A percentile compares a stretch with the other conserved stretches of the same genome.
phyloP scores from a whole-genome alignment of 2,888 invertebrate genomes.

The Cremastinae sp. region DNA sequence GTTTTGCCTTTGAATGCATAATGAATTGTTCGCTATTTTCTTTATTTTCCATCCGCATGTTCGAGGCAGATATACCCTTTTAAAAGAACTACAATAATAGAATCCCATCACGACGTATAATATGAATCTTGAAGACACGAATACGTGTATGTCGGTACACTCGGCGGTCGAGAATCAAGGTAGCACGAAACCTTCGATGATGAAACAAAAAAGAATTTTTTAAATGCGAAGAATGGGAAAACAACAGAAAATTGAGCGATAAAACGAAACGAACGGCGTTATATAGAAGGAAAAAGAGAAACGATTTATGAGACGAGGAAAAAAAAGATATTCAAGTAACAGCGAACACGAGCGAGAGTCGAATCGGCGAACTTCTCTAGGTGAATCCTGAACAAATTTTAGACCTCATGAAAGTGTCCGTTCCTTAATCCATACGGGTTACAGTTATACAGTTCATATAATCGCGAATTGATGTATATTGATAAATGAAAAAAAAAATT shows the following conservation, averaged over 20 bases:
- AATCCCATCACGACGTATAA: background rate
- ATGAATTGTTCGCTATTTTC: slow-evolving; percentile 5
- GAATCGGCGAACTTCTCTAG: slow-evolving; percentile 60
- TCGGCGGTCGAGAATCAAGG: slow-evolving; percentile 43
- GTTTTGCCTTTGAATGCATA: slow-evolving; percentile 21
- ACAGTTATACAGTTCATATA: slow-evolving; percentile 75
- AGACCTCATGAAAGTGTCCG: slow-evolving; percentile 68
- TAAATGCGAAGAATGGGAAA: too few species aligned
- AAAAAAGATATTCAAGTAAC: slow-evolving; percentile 39
- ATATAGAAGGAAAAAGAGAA: slow-evolving; percentile 30
- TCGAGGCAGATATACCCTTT: slow-evolving; percentile 56
- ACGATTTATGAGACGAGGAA: slow-evolving; percentile 33
- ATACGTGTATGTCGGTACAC: slow-evolving; percentile 41
- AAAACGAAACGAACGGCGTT: background rate
- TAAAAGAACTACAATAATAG: slow-evolving; percentile 14
- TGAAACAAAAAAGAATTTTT: slow-evolving; percentile 5
- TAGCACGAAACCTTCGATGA: slow-evolving; percentile 22
- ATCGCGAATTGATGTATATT: slow-evolving; percentile 79
- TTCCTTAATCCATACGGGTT: slow-evolving; percentile 70
- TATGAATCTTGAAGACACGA: slow-evolving; percentile 38
- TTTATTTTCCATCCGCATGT: slow-evolving; percentile 34
- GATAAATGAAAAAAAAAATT: slow-evolving; percentile 65
- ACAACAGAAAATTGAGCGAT: too few species aligned
- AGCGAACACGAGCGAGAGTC: slow-evolving; percentile 46
- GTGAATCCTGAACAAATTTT: slow-evolving; percentile 58